Conservation (phyloP, 2,113 vertebrate species). For the Oceanites oceanicus region DNA sequence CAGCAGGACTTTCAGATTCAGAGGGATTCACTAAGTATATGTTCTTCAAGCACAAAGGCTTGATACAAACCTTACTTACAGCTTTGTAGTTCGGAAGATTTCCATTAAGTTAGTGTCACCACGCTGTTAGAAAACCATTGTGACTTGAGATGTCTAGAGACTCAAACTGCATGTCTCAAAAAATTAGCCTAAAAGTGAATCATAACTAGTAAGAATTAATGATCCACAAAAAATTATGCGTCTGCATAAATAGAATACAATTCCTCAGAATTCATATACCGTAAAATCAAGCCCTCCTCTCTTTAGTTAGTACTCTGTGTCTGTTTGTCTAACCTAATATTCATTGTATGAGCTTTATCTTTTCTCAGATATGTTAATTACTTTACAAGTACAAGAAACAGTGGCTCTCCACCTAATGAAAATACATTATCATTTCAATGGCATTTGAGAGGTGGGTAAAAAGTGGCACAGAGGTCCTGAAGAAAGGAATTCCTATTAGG, state of each 20-base stretch:
- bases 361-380: neutral
- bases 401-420: neutral
- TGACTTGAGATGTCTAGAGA: neutral
- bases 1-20: neutral
- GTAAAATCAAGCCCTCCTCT: neutral
- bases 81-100: neutral
- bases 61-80: neutral
- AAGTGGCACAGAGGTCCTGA: neutral
- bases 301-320: neutral
- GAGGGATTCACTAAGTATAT: neutral
- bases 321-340: neutral
- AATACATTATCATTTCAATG: neutral
- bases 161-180: neutral
- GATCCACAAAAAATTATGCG: neutral
- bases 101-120: neutral
- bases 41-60: neutral
- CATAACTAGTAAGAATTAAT: neutral
- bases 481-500: neutral
- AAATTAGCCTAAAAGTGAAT: neutral
- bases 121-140: neutral
- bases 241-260: neutral
- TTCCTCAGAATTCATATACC: neutral
- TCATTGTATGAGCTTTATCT: neutral
- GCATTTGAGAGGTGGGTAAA: neutral
- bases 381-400: neutral